Conservation (phyloP, 2,888 invertebrate genomes). For the Pseudoips prasinana region DNA sequence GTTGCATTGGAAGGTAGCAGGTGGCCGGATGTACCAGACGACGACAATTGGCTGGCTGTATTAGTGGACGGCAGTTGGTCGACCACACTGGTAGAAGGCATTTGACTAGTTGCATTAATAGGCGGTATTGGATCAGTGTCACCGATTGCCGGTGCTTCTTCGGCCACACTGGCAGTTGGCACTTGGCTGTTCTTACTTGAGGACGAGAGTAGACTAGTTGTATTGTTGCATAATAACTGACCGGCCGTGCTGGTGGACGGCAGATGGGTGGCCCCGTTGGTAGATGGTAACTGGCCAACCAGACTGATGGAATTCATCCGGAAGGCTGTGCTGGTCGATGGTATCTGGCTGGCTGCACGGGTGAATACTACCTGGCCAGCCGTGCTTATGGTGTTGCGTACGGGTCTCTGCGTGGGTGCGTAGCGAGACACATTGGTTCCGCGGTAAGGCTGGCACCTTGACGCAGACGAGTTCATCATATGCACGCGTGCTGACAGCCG, state of each 20-base stretch:
- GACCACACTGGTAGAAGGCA: slow-evolving; percentile 46
- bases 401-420: slow-evolving; percentile 65
- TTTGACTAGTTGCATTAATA: too few species aligned
- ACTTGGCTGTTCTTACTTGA: not conserved
- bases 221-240: not conserved
- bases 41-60: slow-evolving; percentile 16
- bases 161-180: too few species aligned
- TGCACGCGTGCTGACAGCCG: slow-evolving; percentile 65
- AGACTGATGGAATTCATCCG: not conserved
- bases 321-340: not conserved
- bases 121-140: too few species aligned
- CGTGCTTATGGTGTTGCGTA: slow-evolving; percentile 41
- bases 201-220: not conserved
- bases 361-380: not conserved
- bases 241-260: not conserved
- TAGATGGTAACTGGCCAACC: not conserved
- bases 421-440: slow-evolving; percentile 70
- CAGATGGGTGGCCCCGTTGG: not conserved
- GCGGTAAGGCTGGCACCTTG: slow-evolving; percentile 63
- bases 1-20: slow-evolving; percentile 35
- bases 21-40: slow-evolving; percentile 23
- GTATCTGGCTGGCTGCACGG: not conserved
- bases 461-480: slow-evolving; percentile 59
- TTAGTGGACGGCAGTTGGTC: slow-evolving; percentile 60
- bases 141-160: too few species aligned